Evolutionary conservation across 2,797 vertebrate genomes (phyloP).

Genomic region (Tachyglossus aculeatus): DNA sequence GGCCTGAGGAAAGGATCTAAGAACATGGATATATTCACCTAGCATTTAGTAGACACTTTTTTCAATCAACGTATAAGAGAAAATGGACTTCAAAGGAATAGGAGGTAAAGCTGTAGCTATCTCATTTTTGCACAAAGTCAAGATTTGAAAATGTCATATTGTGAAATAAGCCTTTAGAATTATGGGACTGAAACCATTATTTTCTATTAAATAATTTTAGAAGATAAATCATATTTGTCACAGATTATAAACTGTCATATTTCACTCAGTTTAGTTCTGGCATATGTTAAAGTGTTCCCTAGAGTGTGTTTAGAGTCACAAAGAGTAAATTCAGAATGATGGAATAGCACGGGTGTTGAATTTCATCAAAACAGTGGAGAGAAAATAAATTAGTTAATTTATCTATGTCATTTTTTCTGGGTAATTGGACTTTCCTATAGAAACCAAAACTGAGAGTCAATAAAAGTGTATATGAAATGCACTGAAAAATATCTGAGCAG

Average conservation of each 20-base stretch:
- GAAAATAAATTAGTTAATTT: conserved; percentile 67
- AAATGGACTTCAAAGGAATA: conserved; percentile 9
- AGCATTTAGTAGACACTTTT: neutral
- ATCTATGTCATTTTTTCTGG: conserved; percentile 61
- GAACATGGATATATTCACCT: too few species aligned
- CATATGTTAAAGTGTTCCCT: conserved; percentile 74
- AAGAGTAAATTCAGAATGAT: conserved; percentile 68
- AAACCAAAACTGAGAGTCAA: conserved; percentile 22
- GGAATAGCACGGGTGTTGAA: conserved; percentile 57
- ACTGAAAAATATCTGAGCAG: neutral
- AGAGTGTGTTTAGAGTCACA: conserved; percentile 58
- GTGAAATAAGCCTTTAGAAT: conserved; percentile 21
- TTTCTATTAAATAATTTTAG: conserved; percentile 58
- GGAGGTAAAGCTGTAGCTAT: conserved; percentile 3
- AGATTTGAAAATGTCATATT: conserved; percentile 23
- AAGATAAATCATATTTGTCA: conserved; percentile 52
- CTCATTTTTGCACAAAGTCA: conserved; percentile 13
- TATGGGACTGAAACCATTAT: conserved; percentile 3
- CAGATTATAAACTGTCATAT: conserved; percentile 53
- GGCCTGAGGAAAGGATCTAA: too few species aligned
- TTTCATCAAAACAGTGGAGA: conserved; percentile 66
- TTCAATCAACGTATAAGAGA: neutral
- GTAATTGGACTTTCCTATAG: conserved; percentile 59
- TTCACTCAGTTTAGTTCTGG: conserved; percentile 60
- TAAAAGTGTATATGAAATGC: conserved; percentile 2